Evolutionary conservation across 2,888 invertebrate species (phyloP).

Genomic region (Agriopis leucophaearia): DNA sequence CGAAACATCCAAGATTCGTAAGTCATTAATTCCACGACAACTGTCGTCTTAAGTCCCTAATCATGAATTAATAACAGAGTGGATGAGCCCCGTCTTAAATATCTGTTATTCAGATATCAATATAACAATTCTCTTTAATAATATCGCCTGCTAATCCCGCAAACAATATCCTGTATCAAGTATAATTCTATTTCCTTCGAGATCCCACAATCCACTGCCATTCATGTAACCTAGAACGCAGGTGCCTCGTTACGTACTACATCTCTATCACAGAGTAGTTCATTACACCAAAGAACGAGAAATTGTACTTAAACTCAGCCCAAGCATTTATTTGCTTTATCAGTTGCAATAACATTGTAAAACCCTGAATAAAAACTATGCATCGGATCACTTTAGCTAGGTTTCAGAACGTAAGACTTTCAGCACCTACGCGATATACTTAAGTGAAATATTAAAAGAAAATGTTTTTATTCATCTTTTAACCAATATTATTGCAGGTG

Average conservation of each 20-base stretch:
- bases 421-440: too few species aligned
- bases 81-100: background rate
- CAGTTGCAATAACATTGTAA: too few species aligned
- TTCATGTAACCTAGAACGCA: constrained; percentile 19
- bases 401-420: too few species aligned
- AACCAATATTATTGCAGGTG: too few species aligned
- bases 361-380: too few species aligned
- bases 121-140: constrained; percentile 4
- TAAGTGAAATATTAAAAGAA: too few species aligned
- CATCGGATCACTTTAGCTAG: too few species aligned
- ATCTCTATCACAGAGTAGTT: constrained; percentile 18
- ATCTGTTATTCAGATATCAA: constrained; percentile 1
- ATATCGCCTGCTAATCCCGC: background rate
- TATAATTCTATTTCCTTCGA: constrained; percentile 12
- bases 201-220: constrained; percentile 18
- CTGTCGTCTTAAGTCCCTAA: background rate
- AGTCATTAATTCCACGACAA: background rate
- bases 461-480: too few species aligned
- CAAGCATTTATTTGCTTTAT: too few species aligned
- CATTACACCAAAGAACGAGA: background rate
- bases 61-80: background rate
- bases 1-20: too few species aligned
- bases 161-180: constrained; percentile 1
- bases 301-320: too few species aligned
- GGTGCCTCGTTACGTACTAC: constrained; percentile 32